Conservation (phyloP, 2,113 vertebrate genomes). For the Canis aureus region DNA sequence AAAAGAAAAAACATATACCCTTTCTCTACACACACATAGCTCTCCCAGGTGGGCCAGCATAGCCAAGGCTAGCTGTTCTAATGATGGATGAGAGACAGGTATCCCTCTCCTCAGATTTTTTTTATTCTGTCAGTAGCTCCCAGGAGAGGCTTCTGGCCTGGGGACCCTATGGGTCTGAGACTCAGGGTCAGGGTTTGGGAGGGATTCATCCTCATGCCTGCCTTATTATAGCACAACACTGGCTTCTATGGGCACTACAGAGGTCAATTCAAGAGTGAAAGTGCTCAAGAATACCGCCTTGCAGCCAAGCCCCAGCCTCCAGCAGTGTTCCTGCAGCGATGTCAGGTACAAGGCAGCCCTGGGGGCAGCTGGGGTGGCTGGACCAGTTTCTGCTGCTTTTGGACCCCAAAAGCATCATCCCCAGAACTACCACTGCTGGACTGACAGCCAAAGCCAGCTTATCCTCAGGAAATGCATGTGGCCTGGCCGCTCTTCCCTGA, state of each 20-base stretch:
- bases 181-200: background rate
- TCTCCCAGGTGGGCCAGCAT: background rate
- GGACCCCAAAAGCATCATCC: background rate
- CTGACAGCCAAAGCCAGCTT: background rate
- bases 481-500: background rate
- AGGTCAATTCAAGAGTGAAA: conserved; percentile 84
- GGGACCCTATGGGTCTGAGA: background rate
- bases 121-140: background rate
- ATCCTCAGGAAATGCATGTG: background rate
- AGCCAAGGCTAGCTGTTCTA: background rate
- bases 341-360: conserved; percentile 53
- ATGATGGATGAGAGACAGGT: background rate
- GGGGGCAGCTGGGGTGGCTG: rapidly evolving
- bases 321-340: conserved; percentile 78
- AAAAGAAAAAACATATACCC: background rate
- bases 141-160: background rate
- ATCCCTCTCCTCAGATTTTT: background rate
- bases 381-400: rapidly evolving
- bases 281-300: conserved; percentile 82
- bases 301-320: conserved; percentile 85
- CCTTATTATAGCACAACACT: conserved; percentile 84
- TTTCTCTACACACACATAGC: background rate
- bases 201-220: conserved; percentile 47
- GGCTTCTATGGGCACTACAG: conserved; percentile 90
- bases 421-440: background rate